Evolutionary conservation across 2,888 invertebrate genomes (phyloP).

Genomic region (Cataglyphis altisquamis): DNA sequence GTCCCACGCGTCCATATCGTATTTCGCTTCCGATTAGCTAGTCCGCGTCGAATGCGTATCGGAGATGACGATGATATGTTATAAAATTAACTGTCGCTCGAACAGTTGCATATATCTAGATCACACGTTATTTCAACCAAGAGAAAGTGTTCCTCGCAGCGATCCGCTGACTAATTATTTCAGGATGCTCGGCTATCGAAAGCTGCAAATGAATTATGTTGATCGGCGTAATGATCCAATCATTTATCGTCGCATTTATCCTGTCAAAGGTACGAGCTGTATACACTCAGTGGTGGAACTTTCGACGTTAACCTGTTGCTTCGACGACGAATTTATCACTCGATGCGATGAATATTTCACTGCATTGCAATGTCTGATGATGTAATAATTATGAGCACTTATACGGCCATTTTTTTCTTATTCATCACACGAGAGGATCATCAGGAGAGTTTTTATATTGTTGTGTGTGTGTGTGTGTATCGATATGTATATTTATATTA

Average conservation of each 20-base stretch:
- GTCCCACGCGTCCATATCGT: constrained; percentile 53
- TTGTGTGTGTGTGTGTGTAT: too few relatives aligned
- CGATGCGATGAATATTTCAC: constrained; percentile 74
- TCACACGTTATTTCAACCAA: background rate
- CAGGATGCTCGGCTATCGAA: constrained; percentile 11
- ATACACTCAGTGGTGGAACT: constrained; percentile 57
- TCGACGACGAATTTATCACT: constrained; percentile 71
- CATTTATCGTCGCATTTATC: constrained; percentile 48
- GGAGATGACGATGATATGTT: constrained; percentile 22
- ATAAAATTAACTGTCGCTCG: constrained; percentile 18
- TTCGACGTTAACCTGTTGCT: constrained; percentile 75
- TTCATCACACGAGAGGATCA: background rate
- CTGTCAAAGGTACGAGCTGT: constrained; percentile 34
- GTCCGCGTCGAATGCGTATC: constrained; percentile 10
- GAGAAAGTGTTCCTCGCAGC: background rate
- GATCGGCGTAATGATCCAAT: constrained; percentile 32
- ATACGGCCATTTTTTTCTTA: constrained; percentile 19
- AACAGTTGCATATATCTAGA: background rate
- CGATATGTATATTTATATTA: background rate
- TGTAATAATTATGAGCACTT: constrained; percentile 54
- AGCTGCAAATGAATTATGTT: constrained; percentile 19
- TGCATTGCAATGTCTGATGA: constrained; percentile 48
- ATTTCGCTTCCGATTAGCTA: constrained; percentile 33
- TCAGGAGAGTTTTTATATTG: background rate
- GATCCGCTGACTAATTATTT: constrained; percentile 14